Evolutionary conservation across 1,140 invertebrate genomes (phyloP).

Genomic region (Caenorhabditis tropicalis): DNA sequence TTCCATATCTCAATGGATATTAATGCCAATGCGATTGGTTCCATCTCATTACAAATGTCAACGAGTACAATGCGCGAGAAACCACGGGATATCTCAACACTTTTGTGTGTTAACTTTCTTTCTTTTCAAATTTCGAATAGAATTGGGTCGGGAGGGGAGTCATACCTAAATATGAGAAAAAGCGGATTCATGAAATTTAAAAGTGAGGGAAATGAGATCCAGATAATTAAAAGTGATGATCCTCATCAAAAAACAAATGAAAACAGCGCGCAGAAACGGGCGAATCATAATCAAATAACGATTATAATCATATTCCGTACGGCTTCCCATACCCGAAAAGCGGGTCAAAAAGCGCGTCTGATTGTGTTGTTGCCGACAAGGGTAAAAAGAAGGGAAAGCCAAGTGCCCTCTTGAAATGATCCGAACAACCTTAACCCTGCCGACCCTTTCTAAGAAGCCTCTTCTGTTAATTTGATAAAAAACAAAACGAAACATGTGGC

Average conservation of each 20-base stretch:
- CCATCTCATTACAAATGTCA: constrained; percentile 45
- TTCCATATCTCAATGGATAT: constrained; percentile 39
- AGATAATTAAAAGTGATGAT: constrained; percentile 36
- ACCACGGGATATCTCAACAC: constrained; percentile 25
- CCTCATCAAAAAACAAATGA: constrained; percentile 40
- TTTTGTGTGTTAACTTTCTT: constrained; percentile 23
- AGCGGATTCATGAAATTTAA: neutral
- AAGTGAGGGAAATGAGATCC: neutral
- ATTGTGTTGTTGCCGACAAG: neutral
- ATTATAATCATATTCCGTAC: constrained; percentile 41
- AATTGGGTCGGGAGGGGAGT: neutral
- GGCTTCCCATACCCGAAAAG: constrained; percentile 31
- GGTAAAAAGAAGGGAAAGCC: neutral
- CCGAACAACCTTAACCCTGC: neutral
- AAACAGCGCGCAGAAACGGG: neutral
- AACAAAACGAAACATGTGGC: neutral
- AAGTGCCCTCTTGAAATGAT: constrained; percentile 10
- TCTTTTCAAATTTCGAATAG: neutral
- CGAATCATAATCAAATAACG: constrained; percentile 38
- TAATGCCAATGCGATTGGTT: constrained; percentile 41
- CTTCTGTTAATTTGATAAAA: constrained; percentile 7
- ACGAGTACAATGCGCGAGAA: constrained; percentile 39
- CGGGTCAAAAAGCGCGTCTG: constrained; percentile 34
- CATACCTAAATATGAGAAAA: neutral
- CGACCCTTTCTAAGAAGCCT: neutral